phyloP scores from a whole-genome alignment of 1,140 invertebrate genomes.

The Bombus vancouverensis region DNA sequence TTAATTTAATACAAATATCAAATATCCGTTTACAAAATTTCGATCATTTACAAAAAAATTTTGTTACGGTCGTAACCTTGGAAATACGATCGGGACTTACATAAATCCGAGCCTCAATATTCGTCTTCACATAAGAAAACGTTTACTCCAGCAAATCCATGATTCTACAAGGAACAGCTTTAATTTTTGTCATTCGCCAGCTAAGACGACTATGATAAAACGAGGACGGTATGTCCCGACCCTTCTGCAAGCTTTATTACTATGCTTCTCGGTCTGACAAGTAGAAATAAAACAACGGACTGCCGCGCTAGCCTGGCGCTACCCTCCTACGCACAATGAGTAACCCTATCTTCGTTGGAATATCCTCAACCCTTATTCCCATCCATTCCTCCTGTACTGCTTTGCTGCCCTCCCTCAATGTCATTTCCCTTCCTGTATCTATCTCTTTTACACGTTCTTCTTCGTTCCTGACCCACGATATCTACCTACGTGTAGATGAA shows the following conservation, averaged over 20 bases:
- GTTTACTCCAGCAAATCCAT: neutral
- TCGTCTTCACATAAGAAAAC: neutral
- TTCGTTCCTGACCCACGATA: neutral
- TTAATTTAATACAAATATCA: too few species aligned
- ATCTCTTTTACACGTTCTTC: conserved; percentile 14
- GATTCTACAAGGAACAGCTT: neutral
- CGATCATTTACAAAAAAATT: neutral
- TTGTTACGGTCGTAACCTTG: neutral
- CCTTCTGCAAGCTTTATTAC: conserved; percentile 61
- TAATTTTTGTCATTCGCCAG: conserved; percentile 34
- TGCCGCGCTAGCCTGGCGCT: conserved; percentile 31
- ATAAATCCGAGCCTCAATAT: neutral
- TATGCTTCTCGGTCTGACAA: conserved; percentile 61
- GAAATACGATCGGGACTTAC: neutral
- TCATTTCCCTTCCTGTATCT: conserved; percentile 26
- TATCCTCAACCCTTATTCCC: conserved; percentile 44
- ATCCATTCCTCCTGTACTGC: conserved; percentile 22
- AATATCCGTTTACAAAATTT: neutral
- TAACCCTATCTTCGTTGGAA: conserved; percentile 65
- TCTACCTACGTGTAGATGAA: neutral
- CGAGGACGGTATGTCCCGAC: conserved; percentile 17
- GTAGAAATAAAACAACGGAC: conserved; percentile 62
- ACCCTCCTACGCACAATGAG: conserved; percentile 66
- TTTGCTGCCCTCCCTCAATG: conserved; percentile 27
- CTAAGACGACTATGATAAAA: conserved; percentile 25